Evolutionary conservation across 2,888 invertebrate genomes (phyloP), one percentile per base, ranked within the genome.

Genomic region (Drosophila hamatofila): DNA sequence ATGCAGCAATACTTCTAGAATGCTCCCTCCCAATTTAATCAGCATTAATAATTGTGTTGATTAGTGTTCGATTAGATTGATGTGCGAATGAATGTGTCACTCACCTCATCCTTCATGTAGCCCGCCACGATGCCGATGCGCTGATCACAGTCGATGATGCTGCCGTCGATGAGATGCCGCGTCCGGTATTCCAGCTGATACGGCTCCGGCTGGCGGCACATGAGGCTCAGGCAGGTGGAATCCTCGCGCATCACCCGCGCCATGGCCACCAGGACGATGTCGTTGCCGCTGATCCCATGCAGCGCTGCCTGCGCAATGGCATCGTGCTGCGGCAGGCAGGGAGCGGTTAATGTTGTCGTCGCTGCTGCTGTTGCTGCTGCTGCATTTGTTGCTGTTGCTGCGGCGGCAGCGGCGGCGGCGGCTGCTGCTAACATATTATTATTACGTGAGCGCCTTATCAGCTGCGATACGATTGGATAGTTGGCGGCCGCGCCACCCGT

Each of bases 81-180:
- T 30, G 16, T 16, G 35, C 16, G 14, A 16, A 8, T 11, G 41
- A 16, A 2, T 48, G 27, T n/a, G 1, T 11, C 21, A 67, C 82
- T 95, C 2, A 98, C 96, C 94, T 98, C 98, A 83, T 96, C 96
- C 30, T 96, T 96, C 95, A 98, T 95, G 91, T 97, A 97, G 6
- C 98, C 98, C 63, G 97, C 96, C 16, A 98, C 96, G 63, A 97
- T 94, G 18, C 98, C 97, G 91, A 98, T 97, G 90, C 97, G 95
- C 92, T 98, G 97, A 93, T 98, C 98, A 92, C 97, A 96, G 92
- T 96, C 97, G 61, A 98, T 95, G 79, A 98, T 97, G 61, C 96
- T 95, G 8, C 98, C 98, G 93, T 98, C 97, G 63, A 97, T 95
- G 66, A 97, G 94, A 93, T 98, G 98, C 79, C 98, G 95, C 3